phyloP scores from a whole-genome alignment of 2,113 vertebrate genomes.

The Hypanus sabinus region DNA sequence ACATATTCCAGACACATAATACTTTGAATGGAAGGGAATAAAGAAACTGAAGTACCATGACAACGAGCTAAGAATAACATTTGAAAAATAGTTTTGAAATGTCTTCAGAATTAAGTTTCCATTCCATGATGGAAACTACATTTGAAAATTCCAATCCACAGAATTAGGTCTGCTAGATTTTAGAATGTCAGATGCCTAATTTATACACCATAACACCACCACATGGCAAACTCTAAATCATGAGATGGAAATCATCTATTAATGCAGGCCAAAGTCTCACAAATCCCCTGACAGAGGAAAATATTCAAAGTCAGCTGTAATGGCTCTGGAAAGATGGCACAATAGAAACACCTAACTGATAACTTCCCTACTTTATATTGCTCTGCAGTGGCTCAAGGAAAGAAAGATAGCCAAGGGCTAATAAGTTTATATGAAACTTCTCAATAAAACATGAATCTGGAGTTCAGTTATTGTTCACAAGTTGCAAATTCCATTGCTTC shows the following conservation, averaged over 20 bases:
- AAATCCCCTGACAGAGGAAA: not conserved
- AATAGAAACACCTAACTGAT: not conserved
- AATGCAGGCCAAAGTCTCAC: not conserved
- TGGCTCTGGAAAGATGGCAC: not conserved
- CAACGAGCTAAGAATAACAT: not conserved
- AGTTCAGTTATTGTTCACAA: not conserved
- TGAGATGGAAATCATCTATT: not conserved
- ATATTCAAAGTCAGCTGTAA: not conserved
- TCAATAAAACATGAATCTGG: not conserved
- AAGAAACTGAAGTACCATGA: not conserved
- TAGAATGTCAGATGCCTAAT: not conserved
- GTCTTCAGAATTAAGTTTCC: not conserved
- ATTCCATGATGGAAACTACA: not conserved
- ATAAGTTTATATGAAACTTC: not conserved
- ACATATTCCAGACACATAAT: not conserved
- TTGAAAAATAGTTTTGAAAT: not conserved
- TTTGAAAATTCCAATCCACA: not conserved
- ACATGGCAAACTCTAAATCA: not conserved
- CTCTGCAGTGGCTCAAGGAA: not conserved
- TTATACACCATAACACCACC: not conserved
- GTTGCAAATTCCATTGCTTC: not conserved
- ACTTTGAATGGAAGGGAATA: not conserved
- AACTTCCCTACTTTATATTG: not conserved
- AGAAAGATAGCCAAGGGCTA: not conserved
- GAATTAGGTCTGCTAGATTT: not conserved